Conservation (phyloP, 1,140 invertebrate genomes). For the Leptonema lineaticorne region DNA sequence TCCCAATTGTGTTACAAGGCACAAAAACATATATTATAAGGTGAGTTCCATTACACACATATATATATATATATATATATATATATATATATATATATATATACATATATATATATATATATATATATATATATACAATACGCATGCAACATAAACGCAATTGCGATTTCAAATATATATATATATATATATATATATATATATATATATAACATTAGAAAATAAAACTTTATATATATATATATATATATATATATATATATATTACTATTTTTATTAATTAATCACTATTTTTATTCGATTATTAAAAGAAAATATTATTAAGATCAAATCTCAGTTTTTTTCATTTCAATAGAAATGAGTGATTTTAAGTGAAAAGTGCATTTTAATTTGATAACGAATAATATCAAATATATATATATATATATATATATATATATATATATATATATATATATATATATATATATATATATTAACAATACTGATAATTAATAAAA, state of each 20-base stretch:
- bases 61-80: neutral
- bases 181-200: conserved; percentile 2
- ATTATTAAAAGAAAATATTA: too few relatives aligned
- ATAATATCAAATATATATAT: neutral
- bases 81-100: neutral
- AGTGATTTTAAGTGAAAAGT: too few relatives aligned
- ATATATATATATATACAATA: neutral
- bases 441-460: neutral
- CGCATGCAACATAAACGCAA: too few relatives aligned
- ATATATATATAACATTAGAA: neutral
- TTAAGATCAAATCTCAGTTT: too few relatives aligned
- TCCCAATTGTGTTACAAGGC: too few relatives aligned
- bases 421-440: neutral
- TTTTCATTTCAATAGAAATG: too few relatives aligned
- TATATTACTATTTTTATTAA: neutral
- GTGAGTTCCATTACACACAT: too few relatives aligned
- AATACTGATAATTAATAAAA: neutral
- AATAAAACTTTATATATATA: neutral
- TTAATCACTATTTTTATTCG: too few relatives aligned
- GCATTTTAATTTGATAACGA: too few relatives aligned
- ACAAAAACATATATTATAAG: too few relatives aligned
- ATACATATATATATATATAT: conserved; percentile 5
- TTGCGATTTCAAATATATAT: neutral
- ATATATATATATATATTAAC: neutral
- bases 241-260: neutral